Conservation (phyloP, 2,888 invertebrate genomes). For the Erebia ligea region DNA sequence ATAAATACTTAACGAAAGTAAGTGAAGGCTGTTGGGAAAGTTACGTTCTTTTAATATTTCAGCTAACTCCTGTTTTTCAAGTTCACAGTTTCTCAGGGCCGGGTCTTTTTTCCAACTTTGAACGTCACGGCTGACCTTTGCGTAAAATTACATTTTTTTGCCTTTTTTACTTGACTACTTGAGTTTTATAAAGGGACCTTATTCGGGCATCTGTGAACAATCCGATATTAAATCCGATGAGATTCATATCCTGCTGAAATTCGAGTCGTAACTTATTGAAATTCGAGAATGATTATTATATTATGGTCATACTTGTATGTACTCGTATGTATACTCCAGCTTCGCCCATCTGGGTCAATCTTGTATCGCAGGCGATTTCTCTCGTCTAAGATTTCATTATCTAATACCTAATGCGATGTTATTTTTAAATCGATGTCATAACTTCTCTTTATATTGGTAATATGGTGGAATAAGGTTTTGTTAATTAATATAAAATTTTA, state of each 20-base stretch:
- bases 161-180: slow-evolving; percentile 4
- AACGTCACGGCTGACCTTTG: slow-evolving; percentile 12
- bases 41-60: not conserved
- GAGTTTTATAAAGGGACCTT: slow-evolving; percentile 4
- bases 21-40: not conserved
- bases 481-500: too few relatives aligned
- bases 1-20: too few relatives aligned
- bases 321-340: not conserved
- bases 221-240: slow-evolving; percentile 4
- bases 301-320: not conserved
- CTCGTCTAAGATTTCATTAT: too few relatives aligned
- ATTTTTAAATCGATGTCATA: too few relatives aligned
- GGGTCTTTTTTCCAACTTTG: not conserved
- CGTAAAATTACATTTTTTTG: slow-evolving; percentile 16
- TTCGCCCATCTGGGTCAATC: not conserved
- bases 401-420: too few relatives aligned
- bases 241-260: slow-evolving; percentile 2
- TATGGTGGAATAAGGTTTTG: too few relatives aligned
- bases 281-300: slow-evolving; percentile 1
- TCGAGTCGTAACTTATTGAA: not conserved
- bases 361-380: too few relatives aligned
- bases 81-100: slow-evolving; percentile 16
- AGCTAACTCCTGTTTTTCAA: slow-evolving; percentile 2
- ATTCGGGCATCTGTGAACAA: slow-evolving; percentile 11
- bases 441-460: too few relatives aligned